Percentiles rank a stretch among this genome's conserved stretches.
These are phyloP conservation scores for Gracilinanus agilis DNA, from an alignment of 2,113 vertebrate species.

Conservation along the genomic window DNA sequence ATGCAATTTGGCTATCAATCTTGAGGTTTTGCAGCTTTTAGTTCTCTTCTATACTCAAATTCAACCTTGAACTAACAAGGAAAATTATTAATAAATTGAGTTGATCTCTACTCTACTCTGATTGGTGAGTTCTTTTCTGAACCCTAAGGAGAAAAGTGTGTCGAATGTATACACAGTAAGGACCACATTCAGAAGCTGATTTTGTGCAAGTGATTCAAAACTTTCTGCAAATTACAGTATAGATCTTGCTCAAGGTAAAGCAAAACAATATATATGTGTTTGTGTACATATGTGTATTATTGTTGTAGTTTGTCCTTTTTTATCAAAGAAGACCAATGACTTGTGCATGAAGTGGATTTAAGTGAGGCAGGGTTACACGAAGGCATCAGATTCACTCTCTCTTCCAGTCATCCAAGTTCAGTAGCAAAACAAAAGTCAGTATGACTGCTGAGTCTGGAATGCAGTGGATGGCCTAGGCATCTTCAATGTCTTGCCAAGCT, in stretches of 20 bases:
- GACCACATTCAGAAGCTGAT: not conserved
- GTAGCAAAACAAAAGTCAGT: too few species aligned
- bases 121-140: not conserved
- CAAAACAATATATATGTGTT: not conserved
- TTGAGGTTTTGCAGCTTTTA: not conserved
- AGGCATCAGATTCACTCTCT: too few species aligned
- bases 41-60: not conserved
- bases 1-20: fast-evolving
- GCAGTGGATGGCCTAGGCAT: too few species aligned
- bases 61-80: not conserved
- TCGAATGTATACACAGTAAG: not conserved
- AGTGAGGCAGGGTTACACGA: too few species aligned
- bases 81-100: not conserved
- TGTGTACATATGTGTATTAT: not conserved
- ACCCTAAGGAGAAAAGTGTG: not conserved
- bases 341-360: too few species aligned
- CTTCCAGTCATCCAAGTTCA: too few species aligned
- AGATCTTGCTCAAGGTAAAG: not conserved
- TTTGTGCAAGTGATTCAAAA: not conserved
- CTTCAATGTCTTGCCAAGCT: too few species aligned
- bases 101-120: not conserved
- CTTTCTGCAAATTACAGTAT: not conserved
- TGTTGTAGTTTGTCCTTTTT: too few species aligned
- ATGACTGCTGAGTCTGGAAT: too few species aligned
- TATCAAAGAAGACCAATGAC: too few species aligned